A percentile compares a stretch with the other conserved stretches of the same genome.
These are phyloP conservation scores for Chanos chanos DNA, from an alignment of 2,797 vertebrate species.

Conservation along the genomic window DNA sequence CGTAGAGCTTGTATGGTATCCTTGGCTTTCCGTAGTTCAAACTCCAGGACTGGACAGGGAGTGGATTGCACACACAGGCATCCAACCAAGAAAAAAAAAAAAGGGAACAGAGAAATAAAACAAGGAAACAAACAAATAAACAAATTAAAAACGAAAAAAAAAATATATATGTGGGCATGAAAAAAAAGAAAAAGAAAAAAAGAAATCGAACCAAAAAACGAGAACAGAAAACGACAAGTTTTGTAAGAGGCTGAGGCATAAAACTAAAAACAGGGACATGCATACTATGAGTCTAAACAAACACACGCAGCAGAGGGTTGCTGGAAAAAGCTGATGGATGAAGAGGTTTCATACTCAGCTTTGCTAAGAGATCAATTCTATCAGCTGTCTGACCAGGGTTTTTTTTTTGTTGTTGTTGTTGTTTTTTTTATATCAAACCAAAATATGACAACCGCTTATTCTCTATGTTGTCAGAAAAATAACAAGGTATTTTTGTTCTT, in stretches of 20 bases:
- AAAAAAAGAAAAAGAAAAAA: slow-evolving; percentile 78
- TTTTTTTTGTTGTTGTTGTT: too few relatives aligned
- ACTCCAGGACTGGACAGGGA: slow-evolving; percentile 99
- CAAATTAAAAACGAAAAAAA: slow-evolving; percentile 84
- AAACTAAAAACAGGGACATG: slow-evolving; percentile 73
- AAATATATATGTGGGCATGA: slow-evolving; percentile 93
- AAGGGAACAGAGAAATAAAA: slow-evolving; percentile 80
- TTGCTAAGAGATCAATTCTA: slow-evolving; percentile 55
- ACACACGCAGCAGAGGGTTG: slow-evolving; percentile 98
- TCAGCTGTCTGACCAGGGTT: slow-evolving; percentile 94
- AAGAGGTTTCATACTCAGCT: slow-evolving; percentile 65
- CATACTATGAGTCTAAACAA: slow-evolving; percentile 87
- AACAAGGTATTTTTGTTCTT: too few relatives aligned
- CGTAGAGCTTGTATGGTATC: slow-evolving; percentile 99
- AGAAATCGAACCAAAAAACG: too few relatives aligned
- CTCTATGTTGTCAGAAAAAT: too few relatives aligned
- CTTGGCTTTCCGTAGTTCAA: slow-evolving; percentile 99
- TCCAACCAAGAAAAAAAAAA: slow-evolving; percentile 97
- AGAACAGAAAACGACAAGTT: slow-evolving; percentile 76
- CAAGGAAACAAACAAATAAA: slow-evolving; percentile 73
- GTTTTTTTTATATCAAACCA: too few relatives aligned
- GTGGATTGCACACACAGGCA: slow-evolving; percentile 81
- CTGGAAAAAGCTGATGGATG: slow-evolving; percentile 81
- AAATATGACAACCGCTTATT: too few relatives aligned
- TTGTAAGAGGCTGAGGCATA: slow-evolving; percentile 70